phyloP scores from a whole-genome alignment of 2,888 invertebrate genomes.

The Ypsolopha sequella region DNA sequence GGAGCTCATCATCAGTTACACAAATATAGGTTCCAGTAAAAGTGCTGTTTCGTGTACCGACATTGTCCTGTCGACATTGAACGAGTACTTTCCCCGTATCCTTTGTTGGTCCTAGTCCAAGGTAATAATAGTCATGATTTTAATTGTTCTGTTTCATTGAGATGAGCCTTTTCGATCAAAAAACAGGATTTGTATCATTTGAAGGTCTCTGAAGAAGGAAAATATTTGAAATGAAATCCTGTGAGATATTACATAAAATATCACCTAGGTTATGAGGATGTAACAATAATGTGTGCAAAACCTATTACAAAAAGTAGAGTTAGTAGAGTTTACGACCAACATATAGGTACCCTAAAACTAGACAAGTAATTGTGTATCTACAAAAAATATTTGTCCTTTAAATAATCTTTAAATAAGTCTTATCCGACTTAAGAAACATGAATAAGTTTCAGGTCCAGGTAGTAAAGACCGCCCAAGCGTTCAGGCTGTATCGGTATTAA shows the following conservation, averaged over 20 bases:
- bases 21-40: conserved; percentile 56
- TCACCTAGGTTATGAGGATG: no score
- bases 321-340: no score
- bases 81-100: conserved; percentile 7
- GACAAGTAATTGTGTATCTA: no score
- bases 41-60: conserved; percentile 51
- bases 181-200: no score
- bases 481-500: conserved; percentile 27
- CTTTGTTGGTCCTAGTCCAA: not conserved
- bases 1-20: conserved; percentile 19
- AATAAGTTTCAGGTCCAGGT: conserved; percentile 21
- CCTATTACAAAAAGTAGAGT: no score
- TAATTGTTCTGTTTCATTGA: not conserved
- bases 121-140: not conserved
- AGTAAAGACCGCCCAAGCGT: conserved; percentile 24
- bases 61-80: conserved; percentile 9
- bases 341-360: no score
- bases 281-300: no score
- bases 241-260: no score
- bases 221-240: no score
- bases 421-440: conserved; percentile 11
- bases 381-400: conserved; percentile 8
- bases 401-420: conserved; percentile 31
- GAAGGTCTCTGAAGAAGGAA: no score
- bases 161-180: not conserved